Conservation (phyloP, 1,140 invertebrate genomes). For the Drosophila pachea region DNA sequence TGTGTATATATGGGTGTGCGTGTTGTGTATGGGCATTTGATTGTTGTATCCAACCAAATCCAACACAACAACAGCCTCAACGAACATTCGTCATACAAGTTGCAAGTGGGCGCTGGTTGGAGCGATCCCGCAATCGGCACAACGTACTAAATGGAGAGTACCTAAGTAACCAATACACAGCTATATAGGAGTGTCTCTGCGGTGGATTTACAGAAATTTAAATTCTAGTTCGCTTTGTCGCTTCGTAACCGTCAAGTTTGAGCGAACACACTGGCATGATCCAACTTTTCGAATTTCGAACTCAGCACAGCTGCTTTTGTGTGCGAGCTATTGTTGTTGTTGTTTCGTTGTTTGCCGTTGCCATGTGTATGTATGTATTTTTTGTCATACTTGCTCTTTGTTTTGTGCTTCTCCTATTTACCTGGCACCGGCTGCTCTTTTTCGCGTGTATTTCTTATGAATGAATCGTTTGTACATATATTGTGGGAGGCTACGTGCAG, state of each 20-base stretch:
- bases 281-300: slow-evolving; percentile 57
- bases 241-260: no score
- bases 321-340: slow-evolving; percentile 48
- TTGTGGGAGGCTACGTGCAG: slow-evolving; percentile 42
- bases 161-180: not conserved
- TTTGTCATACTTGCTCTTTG: slow-evolving; percentile 7
- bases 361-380: slow-evolving; percentile 11
- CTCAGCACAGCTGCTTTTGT: slow-evolving; percentile 31
- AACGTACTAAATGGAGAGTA: not conserved
- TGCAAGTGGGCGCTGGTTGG: slow-evolving; percentile 12
- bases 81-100: slow-evolving; percentile 8
- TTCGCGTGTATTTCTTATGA: slow-evolving; percentile 54
- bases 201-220: not conserved
- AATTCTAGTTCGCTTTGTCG: slow-evolving; percentile 7
- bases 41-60: slow-evolving; percentile 17
- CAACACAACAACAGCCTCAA: slow-evolving; percentile 23
- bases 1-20: not conserved
- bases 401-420: slow-evolving; percentile 49
- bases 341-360: slow-evolving; percentile 35
- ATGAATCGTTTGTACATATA: slow-evolving; percentile 41
- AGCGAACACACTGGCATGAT: slow-evolving; percentile 14
- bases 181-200: no score
- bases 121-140: not conserved
- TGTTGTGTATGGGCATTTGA: slow-evolving; percentile 3
- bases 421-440: slow-evolving; percentile 60